A percentile compares a stretch with the other conserved stretches of the same genome.
phyloP scores from a whole-genome alignment of 1,140 invertebrate species.

The Nixonia krombeini region DNA sequence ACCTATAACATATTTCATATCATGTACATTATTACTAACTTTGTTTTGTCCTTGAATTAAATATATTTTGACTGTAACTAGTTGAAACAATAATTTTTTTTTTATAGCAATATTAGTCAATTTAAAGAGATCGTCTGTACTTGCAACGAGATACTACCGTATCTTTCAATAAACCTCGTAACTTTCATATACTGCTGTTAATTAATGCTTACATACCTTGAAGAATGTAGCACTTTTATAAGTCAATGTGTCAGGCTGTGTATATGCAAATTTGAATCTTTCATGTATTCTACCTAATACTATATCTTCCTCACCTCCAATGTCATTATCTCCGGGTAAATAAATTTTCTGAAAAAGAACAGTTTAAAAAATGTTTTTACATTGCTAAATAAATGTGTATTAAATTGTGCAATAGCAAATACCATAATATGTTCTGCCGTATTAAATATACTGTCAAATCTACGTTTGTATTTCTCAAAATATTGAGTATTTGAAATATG shows the following conservation, averaged over 20 bases:
- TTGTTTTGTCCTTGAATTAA: too few relatives aligned
- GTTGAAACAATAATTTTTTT: background rate
- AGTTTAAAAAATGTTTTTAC: background rate
- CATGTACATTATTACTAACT: too few relatives aligned
- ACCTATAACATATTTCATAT: conserved; percentile 74
- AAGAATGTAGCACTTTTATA: conserved; percentile 75
- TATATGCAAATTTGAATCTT: conserved; percentile 85
- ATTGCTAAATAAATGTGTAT: conserved; percentile 1
- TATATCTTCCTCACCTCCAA: conserved; percentile 90
- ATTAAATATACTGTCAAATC: conserved; percentile 81
- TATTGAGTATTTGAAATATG: conserved; percentile 80
- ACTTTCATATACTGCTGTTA: background rate
- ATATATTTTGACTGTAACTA: too few relatives aligned
- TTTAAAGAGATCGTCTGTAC: too few relatives aligned
- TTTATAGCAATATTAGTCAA: conserved; percentile 47
- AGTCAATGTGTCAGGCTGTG: conserved; percentile 76
- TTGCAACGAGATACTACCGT: conserved; percentile 6
- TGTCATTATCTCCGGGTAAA: conserved; percentile 95
- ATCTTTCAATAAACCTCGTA: background rate
- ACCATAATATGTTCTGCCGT: conserved; percentile 74
- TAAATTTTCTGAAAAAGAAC: conserved; percentile 80
- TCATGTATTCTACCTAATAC: conserved; percentile 81
- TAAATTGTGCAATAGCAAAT: conserved; percentile 28
- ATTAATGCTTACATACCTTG: conserved; percentile 65
- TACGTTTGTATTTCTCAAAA: conserved; percentile 79